A percentile compares a stretch with the other conserved stretches of the same genome.
Conservation (phyloP, 1,140 invertebrate species). For the Drosophila pandora region DNA sequence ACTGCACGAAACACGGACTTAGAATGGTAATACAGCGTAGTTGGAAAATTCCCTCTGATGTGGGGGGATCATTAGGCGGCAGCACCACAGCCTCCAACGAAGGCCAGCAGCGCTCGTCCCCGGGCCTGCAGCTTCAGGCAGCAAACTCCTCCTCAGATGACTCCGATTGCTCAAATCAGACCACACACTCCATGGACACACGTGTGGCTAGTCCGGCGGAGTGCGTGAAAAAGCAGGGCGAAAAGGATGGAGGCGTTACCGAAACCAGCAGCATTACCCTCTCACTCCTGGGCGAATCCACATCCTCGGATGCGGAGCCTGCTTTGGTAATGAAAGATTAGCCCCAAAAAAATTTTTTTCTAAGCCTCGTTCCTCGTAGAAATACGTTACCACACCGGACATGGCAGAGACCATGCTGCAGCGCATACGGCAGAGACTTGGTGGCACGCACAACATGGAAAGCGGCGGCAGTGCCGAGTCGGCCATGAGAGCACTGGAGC, state of each 20-base stretch:
- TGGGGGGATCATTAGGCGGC: slow-evolving; percentile 48
- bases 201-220: slow-evolving; percentile 65
- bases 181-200: slow-evolving; percentile 78
- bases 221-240: slow-evolving; percentile 25
- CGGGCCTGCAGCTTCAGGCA: slow-evolving; percentile 50
- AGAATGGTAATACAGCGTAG: slow-evolving; percentile 79
- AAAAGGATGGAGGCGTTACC: slow-evolving; percentile 22
- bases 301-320: slow-evolving; percentile 35
- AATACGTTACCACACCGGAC: slow-evolving; percentile 75
- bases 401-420: slow-evolving; percentile 78
- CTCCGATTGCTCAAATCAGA: slow-evolving; percentile 81
- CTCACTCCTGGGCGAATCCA: slow-evolving; percentile 37
- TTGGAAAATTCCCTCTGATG: slow-evolving; percentile 77
- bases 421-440: slow-evolving; percentile 69
- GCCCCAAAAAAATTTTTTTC: background rate
- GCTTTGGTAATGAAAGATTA: slow-evolving; percentile 33
- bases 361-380: slow-evolving; percentile 29
- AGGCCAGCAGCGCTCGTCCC: slow-evolving; percentile 65
- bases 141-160: slow-evolving; percentile 76
- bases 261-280: slow-evolving; percentile 23
- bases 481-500: slow-evolving; percentile 86
- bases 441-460: slow-evolving; percentile 50
- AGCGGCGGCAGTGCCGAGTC: slow-evolving; percentile 82
- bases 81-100: slow-evolving; percentile 42
- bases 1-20: background rate